Percentiles rank a stretch among this genome's conserved stretches.
These are phyloP conservation scores for Phoenoteleia sp. DNA, from an alignment of 2,888 invertebrate genomes.

Conservation along the genomic window DNA sequence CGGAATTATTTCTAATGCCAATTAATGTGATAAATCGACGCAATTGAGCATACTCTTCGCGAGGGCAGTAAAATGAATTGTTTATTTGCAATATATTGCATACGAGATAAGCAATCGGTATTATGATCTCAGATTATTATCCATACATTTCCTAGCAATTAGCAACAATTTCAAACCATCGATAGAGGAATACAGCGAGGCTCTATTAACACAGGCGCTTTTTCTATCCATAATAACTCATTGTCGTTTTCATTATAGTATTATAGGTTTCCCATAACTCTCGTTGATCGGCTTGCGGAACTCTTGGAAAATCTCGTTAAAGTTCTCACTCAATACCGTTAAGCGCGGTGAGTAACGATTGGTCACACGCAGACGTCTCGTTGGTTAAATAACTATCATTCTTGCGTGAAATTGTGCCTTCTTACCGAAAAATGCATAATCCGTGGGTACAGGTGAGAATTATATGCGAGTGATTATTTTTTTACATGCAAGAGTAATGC, in stretches of 20 bases:
- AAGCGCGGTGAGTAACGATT: constrained; percentile 68
- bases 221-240: constrained; percentile 70
- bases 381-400: constrained; percentile 68
- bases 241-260: constrained; percentile 72
- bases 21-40: constrained; percentile 61
- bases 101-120: constrained; percentile 61
- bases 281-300: constrained; percentile 71
- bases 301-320: constrained; percentile 73
- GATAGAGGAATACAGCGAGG: constrained; percentile 34
- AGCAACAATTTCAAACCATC: constrained; percentile 67
- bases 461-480: constrained; percentile 36
- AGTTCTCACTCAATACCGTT: constrained; percentile 72
- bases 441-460: constrained; percentile 36
- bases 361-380: constrained; percentile 65
- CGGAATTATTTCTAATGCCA: constrained; percentile 59
- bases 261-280: constrained; percentile 74
- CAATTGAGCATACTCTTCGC: constrained; percentile 5
- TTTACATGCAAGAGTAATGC: background rate
- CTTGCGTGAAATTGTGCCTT: constrained; percentile 63
- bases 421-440: constrained; percentile 62
- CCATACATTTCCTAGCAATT: constrained; percentile 71
- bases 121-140: constrained; percentile 65
- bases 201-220: constrained; percentile 58
- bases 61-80: constrained; percentile 51
- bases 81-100: constrained; percentile 51